phyloP scores from a whole-genome alignment of 2,888 invertebrate genomes.

The Lapara coniferarum region DNA sequence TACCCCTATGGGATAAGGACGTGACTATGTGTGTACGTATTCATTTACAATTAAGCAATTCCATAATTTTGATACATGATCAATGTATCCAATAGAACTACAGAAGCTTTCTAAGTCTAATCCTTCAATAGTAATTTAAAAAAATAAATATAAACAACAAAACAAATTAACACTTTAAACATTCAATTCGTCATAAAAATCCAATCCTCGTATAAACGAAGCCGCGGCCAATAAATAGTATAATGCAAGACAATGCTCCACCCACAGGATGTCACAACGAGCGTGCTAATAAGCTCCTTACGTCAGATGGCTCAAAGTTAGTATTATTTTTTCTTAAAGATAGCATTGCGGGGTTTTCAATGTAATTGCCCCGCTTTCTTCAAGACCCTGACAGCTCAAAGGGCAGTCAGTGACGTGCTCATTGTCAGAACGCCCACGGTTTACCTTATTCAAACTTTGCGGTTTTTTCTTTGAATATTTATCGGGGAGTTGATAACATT shows the following conservation, averaged over 20 bases:
- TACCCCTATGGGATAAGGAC: too few species aligned
- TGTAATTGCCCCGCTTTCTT: constrained; percentile 83
- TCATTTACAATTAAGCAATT: too few species aligned
- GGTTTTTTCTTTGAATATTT: constrained; percentile 70
- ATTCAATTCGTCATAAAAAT: not conserved
- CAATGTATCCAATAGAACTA: too few species aligned
- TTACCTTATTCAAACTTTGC: constrained; percentile 79
- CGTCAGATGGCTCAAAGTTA: constrained; percentile 69
- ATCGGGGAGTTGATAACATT: constrained; percentile 49
- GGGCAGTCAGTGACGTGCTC: constrained; percentile 76
- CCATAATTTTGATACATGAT: too few species aligned
- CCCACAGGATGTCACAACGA: constrained; percentile 53
- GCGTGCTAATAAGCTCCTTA: constrained; percentile 80
- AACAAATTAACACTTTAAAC: not conserved
- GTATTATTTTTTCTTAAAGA: constrained; percentile 78
- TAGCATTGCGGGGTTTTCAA: constrained; percentile 79
- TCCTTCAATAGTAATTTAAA: not conserved
- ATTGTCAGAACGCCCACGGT: constrained; percentile 81
- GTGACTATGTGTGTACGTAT: too few species aligned
- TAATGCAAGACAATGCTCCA: constrained; percentile 47
- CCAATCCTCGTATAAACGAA: not conserved
- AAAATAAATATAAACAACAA: not conserved
- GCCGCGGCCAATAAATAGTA: constrained; percentile 4
- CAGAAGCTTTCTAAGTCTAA: too few species aligned
- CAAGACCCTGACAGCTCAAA: constrained; percentile 81